Evolutionary conservation across 2,113 vertebrate genomes (phyloP), one percentile per base, ranked within the genome.

Genomic region (Stegastes partitus): DNA sequence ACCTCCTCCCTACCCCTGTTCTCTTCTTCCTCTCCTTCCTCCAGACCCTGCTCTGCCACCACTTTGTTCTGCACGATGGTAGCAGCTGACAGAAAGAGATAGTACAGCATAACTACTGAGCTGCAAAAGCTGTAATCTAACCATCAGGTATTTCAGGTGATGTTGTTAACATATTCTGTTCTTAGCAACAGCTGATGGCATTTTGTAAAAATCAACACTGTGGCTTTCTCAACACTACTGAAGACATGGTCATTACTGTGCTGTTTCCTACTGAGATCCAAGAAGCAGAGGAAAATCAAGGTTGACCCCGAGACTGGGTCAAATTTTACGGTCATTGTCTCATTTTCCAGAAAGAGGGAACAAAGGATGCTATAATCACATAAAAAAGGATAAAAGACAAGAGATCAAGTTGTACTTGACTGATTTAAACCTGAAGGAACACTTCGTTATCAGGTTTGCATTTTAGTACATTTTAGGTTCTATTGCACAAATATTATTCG

Each of bases 41-140:
- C 92, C 72, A 85, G 68, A 19, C 81, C 87, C 74, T 89, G 84
- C 62, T 79, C 69, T 0, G 78, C 84, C 28, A 77, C 92, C 2
- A 93, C 95, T 47, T 94, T 95, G 83, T 94, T 98, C 91, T 97
- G 94, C 84, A 98, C 95, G 66, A 99, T 96, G 72, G 97, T 97
- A 82, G 96, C 94, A 44, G 97, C 98, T 99, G 93, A 22, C 65
- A 58, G 28, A n/a, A 1, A 7, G n/a, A 71, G 10, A 64, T 4
- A 56, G 6, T 1, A 2, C 0, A 18, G 7, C 10, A 2, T 14
- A 1, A 59, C 54, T 12, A 49, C 14, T 15, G 28, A 1, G 10
- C 55, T 18, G 11, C 11, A 25, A 12, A 6, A 4, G 21, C 18
- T 53, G 2, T 28, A 1, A 58, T 31, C 12, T 42, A 42, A 42